Conservation (phyloP, 2,888 invertebrate genomes). For the Aleiodes testaceus region DNA sequence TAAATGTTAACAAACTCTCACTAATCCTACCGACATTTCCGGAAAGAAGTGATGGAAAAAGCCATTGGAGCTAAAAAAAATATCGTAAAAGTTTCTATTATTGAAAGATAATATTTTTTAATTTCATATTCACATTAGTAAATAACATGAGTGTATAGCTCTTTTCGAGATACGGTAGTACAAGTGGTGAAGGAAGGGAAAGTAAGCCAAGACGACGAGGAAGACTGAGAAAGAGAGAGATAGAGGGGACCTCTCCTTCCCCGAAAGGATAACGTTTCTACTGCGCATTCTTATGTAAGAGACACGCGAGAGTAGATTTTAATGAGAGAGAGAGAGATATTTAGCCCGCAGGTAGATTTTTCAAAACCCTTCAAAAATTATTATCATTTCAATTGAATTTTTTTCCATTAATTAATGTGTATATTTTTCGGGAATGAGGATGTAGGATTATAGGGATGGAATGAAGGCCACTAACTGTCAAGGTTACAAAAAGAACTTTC, state of each 20-base stretch:
- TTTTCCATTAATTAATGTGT: too few species aligned
- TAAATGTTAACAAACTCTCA: slow-evolving; percentile 15
- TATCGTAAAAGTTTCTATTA: too few species aligned
- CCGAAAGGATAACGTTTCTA: slow-evolving; percentile 48
- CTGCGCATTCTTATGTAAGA: slow-evolving; percentile 52
- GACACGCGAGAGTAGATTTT: slow-evolving; percentile 50
- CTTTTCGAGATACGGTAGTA: not conserved
- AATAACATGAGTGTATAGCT: slow-evolving; percentile 11
- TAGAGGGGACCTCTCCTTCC: not conserved
- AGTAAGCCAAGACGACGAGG: slow-evolving; percentile 61
- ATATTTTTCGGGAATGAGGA: too few species aligned
- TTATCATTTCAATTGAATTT: too few species aligned
- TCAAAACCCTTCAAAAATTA: too few species aligned
- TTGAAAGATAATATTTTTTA: too few species aligned
- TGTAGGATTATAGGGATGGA: slow-evolving; percentile 34
- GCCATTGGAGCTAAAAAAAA: slow-evolving; percentile 31
- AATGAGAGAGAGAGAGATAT: slow-evolving; percentile 49
- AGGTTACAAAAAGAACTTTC: slow-evolving; percentile 67
- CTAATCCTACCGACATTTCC: not conserved
- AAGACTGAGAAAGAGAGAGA: not conserved
- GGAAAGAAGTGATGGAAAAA: not conserved
- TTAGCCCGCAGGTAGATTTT: slow-evolving; percentile 2
- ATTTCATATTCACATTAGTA: slow-evolving; percentile 36
- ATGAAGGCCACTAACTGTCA: slow-evolving; percentile 60
- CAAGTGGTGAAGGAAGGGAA: slow-evolving; percentile 70